These are phyloP conservation scores for Pitangus sulphuratus DNA, from an alignment of 2,797 vertebrate genomes.

Conservation along the genomic window DNA sequence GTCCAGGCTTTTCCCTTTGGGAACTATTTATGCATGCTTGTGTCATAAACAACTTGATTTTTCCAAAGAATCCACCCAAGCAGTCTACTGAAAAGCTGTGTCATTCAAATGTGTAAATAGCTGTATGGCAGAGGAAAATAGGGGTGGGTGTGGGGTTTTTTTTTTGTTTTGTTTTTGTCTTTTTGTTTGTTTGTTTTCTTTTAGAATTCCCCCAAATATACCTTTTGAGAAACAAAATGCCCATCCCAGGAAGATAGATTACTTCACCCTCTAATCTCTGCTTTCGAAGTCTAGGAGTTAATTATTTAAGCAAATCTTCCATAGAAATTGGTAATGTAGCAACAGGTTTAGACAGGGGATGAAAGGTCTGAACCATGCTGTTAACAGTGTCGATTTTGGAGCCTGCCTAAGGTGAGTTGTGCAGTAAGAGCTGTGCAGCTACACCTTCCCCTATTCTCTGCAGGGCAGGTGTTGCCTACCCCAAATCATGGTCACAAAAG, in stretches of 20 bases:
- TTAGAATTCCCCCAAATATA: not conserved
- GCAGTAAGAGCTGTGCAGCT: not conserved
- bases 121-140: not conserved
- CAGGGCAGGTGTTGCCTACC: not conserved
- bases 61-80: not conserved
- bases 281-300: not conserved
- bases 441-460: not conserved
- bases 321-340: not conserved
- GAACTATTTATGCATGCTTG: not conserved
- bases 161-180: not conserved
- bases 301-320: not conserved
- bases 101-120: not conserved
- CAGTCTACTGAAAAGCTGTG: not conserved
- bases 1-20: not conserved
- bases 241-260: not conserved
- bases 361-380: not conserved
- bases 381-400: not conserved
- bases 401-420: not conserved
- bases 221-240: not conserved
- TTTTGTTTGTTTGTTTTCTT: not conserved
- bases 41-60: not conserved
- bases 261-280: not conserved
- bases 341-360: not conserved
- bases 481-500: not conserved
- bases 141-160: not conserved